phyloP scores from a whole-genome alignment of 2,797 vertebrate species.

The Poecilia velifera region DNA sequence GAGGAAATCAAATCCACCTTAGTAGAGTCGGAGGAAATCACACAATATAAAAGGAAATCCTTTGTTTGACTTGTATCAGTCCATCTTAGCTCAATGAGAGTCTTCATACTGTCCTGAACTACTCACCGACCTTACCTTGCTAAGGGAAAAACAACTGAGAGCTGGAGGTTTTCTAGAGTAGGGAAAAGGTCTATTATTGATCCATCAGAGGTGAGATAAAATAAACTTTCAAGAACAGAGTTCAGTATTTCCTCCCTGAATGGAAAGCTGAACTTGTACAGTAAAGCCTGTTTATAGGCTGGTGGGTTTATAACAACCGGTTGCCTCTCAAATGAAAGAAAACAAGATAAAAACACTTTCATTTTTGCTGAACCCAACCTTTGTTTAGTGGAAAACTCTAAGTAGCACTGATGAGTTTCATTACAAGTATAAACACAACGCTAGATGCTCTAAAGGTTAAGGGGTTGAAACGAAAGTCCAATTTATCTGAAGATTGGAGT shows the following conservation, averaged over 20 bases:
- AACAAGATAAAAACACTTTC: neutral
- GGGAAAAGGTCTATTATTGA: conserved; percentile 34
- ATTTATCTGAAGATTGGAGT: neutral
- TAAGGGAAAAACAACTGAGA: neutral
- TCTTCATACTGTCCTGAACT: conserved; percentile 6
- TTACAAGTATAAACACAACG: neutral
- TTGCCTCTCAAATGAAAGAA: neutral
- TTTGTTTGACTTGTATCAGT: conserved; percentile 19
- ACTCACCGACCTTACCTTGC: conserved; percentile 23
- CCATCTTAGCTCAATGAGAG: conserved; percentile 31
- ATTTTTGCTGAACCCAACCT: neutral
- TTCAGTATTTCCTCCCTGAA: conserved; percentile 27
- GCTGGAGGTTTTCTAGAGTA: conserved; percentile 30
- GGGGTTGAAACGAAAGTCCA: neutral
- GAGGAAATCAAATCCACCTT: conserved; percentile 45
- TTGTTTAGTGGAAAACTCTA: neutral
- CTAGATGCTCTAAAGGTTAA: neutral
- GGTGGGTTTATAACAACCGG: neutral
- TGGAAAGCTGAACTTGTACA: conserved; percentile 6
- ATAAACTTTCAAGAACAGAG: conserved; percentile 20
- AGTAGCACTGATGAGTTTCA: neutral
- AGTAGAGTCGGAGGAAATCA: conserved; percentile 27
- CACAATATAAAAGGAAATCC: conserved; percentile 33
- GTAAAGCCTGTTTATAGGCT: neutral
- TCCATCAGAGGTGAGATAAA: conserved; percentile 28